Evolutionary conservation across 2,888 invertebrate species (phyloP).

Genomic region (Cerastis leucographa): DNA sequence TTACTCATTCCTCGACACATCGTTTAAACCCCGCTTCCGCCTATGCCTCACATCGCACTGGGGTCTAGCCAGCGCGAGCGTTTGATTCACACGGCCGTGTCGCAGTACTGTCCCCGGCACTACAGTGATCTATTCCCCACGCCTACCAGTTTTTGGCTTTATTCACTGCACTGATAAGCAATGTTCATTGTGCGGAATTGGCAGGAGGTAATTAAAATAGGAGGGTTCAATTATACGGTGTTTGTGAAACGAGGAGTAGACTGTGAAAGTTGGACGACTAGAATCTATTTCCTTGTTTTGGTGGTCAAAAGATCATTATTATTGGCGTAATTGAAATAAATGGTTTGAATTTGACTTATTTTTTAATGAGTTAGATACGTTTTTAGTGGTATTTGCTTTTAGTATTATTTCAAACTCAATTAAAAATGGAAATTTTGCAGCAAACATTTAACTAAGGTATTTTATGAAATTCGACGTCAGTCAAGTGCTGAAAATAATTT

Average conservation of each 20-base stretch:
- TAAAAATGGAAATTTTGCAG: too few relatives aligned
- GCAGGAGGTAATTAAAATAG: conserved; percentile 30
- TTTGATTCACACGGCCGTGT: conserved; percentile 63
- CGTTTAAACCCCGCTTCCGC: conserved; percentile 41
- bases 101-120: conserved; percentile 56
- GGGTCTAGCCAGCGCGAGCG: conserved; percentile 31
- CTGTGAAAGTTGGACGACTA: neutral
- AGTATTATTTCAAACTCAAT: too few relatives aligned
- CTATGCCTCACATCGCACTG: neutral
- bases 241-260: neutral
- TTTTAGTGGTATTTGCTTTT: neutral
- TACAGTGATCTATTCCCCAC: conserved; percentile 57
- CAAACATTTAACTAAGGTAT: too few relatives aligned
- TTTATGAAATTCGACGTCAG: too few relatives aligned
- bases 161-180: conserved; percentile 50
- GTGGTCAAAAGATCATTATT: neutral
- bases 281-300: neutral
- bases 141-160: conserved; percentile 62
- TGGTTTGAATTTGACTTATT: neutral
- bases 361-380: neutral
- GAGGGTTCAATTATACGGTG: neutral
- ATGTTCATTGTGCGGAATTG: conserved; percentile 37
- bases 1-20: too few relatives aligned
- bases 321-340: neutral
- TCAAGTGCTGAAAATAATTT: neutral